A percentile compares a stretch with the other conserved stretches of the same genome.
Evolutionary conservation across 2,888 invertebrate genomes (phyloP).

Genomic region (Drosophila tripunctata): DNA sequence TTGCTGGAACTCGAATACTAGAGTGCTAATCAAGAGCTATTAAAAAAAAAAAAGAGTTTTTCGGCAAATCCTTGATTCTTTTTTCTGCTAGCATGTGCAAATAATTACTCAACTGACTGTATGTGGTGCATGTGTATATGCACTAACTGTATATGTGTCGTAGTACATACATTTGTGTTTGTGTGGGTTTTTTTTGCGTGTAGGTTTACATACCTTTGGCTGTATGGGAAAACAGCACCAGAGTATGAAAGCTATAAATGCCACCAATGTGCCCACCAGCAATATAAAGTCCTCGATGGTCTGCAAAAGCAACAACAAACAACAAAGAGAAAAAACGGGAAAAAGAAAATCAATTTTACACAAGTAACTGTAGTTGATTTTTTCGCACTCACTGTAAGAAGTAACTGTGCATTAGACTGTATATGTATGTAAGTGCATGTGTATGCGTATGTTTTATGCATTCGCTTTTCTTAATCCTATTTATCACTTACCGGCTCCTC

Average conservation of each 20-base stretch:
- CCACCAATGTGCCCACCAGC: constrained; percentile 87
- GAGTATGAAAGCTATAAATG: constrained; percentile 87
- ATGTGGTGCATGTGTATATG: background rate
- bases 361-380: background rate
- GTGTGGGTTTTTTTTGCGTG: constrained; percentile 16
- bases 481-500: constrained; percentile 86
- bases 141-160: no score
- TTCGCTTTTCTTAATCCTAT: background rate
- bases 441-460: background rate
- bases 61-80: no score
- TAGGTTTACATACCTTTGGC: constrained; percentile 83
- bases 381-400: constrained; percentile 13
- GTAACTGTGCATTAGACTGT: background rate
- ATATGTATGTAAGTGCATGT: background rate
- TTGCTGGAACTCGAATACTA: no score
- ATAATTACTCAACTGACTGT: background rate
- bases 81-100: background rate
- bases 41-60: no score
- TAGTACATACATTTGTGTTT: constrained; percentile 28
- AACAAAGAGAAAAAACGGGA: background rate
- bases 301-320: constrained; percentile 75
- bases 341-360: constrained; percentile 17
- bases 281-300: constrained; percentile 87
- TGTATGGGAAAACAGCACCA: constrained; percentile 88
- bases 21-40: no score